Conservation (phyloP, 2,797 vertebrate species). For the Coccyzus lansbergi region DNA sequence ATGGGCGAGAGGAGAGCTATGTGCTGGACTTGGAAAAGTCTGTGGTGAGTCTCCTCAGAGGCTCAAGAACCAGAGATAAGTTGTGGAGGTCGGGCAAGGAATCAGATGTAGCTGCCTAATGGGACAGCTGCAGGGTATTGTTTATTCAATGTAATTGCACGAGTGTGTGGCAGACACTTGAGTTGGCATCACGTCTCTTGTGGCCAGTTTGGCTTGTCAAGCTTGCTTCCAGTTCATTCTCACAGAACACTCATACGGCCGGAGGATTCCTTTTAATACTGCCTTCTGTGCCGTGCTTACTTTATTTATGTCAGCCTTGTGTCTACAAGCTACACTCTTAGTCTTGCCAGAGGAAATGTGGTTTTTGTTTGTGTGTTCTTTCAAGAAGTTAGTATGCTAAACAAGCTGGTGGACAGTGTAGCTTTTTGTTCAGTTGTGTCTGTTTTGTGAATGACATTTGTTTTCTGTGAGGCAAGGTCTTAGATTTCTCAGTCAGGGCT, state of each 20-base stretch:
- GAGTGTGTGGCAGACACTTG: slow-evolving; percentile 27
- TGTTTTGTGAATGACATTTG: neutral
- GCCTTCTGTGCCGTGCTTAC: slow-evolving; percentile 3
- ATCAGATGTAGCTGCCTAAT: slow-evolving; percentile 19
- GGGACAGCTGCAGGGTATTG: slow-evolving; percentile 44
- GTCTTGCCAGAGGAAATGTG: slow-evolving; percentile 37
- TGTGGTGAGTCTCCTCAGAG: neutral
- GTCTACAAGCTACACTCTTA: slow-evolving; percentile 31
- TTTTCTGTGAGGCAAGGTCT: neutral
- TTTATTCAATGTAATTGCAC: slow-evolving; percentile 57
- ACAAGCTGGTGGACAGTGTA: slow-evolving; percentile 43
- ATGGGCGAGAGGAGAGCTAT: neutral
- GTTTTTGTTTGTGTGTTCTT: slow-evolving; percentile 40
- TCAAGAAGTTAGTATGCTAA: slow-evolving; percentile 36
- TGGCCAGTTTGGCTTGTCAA: slow-evolving; percentile 64
- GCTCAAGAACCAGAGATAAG: neutral
- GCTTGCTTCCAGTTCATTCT: slow-evolving; percentile 47
- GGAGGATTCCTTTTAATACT: slow-evolving; percentile 5
- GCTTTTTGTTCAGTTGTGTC: slow-evolving; percentile 42
- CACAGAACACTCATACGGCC: slow-evolving; percentile 21
- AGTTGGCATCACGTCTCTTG: slow-evolving; percentile 41
- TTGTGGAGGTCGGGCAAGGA: slow-evolving; percentile 12
- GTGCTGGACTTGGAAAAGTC: neutral
- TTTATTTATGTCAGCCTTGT: slow-evolving; percentile 47
- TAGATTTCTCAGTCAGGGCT: neutral